Conservation (phyloP, 2,113 vertebrate genomes). For the Atlantisia rogersi region DNA sequence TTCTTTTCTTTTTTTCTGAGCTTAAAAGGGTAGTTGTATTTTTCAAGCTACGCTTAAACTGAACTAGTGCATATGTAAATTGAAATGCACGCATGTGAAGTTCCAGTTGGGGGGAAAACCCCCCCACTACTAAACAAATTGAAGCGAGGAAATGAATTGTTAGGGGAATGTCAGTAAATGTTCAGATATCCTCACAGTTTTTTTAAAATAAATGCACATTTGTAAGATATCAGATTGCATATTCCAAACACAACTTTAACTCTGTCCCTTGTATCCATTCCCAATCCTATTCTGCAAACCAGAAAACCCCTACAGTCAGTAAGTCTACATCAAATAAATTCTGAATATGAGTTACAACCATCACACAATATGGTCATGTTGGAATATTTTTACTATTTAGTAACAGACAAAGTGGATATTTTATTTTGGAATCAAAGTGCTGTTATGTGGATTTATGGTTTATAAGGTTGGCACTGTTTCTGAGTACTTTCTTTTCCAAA, state of each 20-base stretch:
- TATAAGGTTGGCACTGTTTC: slow-evolving; percentile 49
- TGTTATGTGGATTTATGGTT: slow-evolving; percentile 52
- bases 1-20: background rate
- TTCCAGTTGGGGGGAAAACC: background rate
- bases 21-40: background rate
- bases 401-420: slow-evolving; percentile 45
- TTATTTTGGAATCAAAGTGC: slow-evolving; percentile 49
- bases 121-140: background rate
- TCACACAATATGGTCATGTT: slow-evolving; percentile 25
- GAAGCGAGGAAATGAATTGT: background rate
- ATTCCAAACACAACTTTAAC: slow-evolving; percentile 5
- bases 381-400: slow-evolving; percentile 48
- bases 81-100: background rate
- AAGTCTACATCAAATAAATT: slow-evolving; percentile 44
- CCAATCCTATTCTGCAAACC: background rate
- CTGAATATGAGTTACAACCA: slow-evolving; percentile 15
- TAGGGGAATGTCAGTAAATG: slow-evolving; percentile 29
- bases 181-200: slow-evolving; percentile 33
- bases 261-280: background rate
- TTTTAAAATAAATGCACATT: slow-evolving; percentile 52
- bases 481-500: slow-evolving; percentile 51
- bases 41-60: background rate
- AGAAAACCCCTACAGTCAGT: slow-evolving; percentile 32
- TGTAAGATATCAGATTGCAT: slow-evolving; percentile 17
- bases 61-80: background rate